Base-by-base conservation (phyloP, 2,888 invertebrate genomes). In the Heteromurus nitidus region DNA sequence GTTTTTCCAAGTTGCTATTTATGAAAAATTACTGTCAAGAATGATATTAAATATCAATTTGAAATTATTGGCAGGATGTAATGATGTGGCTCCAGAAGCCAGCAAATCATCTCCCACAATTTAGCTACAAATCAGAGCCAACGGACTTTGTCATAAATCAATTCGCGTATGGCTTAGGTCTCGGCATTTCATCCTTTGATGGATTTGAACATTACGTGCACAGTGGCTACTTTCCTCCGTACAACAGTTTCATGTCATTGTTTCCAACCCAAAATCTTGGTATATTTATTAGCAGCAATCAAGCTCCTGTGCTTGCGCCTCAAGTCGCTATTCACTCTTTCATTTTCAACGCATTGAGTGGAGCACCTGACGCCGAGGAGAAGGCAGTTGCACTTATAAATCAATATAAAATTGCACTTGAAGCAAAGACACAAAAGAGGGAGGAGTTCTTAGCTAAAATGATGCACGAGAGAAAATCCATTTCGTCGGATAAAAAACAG, bases 221-320 rank as follows among this genome's bases (percentile, higher is more conserved):
- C 42, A 36, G 22, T n/a, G 84, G 84, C 16, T 79, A 69, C 26
- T 79, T 77, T 65, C 36, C 79, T 9, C 75, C 84, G 7, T 84
- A 69, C 53, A 0, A 3, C 1, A 36, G 64, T 22, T 26, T 44
- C n/a, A 55, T 83, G 36, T 64, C 80, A 1, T 24, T 80, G 0
- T 83, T 64, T 47, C 80, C 83, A 20, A 31, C 24, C n/a, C 36
- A 74, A 24, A 44, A 69, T 1, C 22, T 83, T 0, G 80, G 75
- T 1, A 67, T 83, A 18, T 83, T 72, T 42, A 76, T 73, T 1
- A 53, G 44, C 1, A 24, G 64, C 2, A 80, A 80, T 44, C 62
- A 64, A 28, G 42, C 18, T 13, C 70, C 62, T 3, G 16, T n/a
- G 0, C 3, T 18, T 0, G 26, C 30, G 7, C 28, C 31, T 13